phyloP scores from a whole-genome alignment of 1,140 invertebrate genomes.

The Papilio dardanus region DNA sequence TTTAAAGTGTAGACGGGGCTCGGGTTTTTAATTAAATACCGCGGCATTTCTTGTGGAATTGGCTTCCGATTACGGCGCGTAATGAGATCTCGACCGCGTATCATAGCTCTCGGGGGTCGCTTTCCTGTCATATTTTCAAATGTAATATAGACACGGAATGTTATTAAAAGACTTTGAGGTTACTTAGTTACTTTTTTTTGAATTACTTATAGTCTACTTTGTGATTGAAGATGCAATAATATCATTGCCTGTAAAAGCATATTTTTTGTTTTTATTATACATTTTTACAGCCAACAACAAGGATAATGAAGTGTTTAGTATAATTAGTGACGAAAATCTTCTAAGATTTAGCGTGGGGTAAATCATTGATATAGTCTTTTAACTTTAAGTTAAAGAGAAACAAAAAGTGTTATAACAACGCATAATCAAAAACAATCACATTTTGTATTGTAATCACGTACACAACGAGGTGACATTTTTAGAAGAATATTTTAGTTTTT shows the following conservation, averaged over 20 bases:
- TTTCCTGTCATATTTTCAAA: slow-evolving; percentile 60
- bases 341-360: no score
- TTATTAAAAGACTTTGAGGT: slow-evolving; percentile 44
- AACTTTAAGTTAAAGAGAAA: neutral
- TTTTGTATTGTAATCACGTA: slow-evolving; percentile 64
- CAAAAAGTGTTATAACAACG: neutral
- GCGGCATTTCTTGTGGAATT: slow-evolving; percentile 52
- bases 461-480: slow-evolving; percentile 74
- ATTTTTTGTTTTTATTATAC: no score
- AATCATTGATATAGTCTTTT: no score
- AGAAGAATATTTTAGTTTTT: slow-evolving; percentile 80
- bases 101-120: slow-evolving; percentile 66
- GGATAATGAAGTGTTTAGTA: no score
- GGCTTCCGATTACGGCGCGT: slow-evolving; percentile 63
- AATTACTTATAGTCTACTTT: neutral
- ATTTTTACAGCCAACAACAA: no score
- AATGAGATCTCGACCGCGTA: slow-evolving; percentile 68
- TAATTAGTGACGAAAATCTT: no score
- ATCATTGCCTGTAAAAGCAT: no score
- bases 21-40: slow-evolving; percentile 52
- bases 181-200: neutral
- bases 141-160: slow-evolving; percentile 60
- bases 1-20: slow-evolving; percentile 24
- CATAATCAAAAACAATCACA: slow-evolving; percentile 40
- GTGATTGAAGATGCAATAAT: neutral